Conservation (phyloP, 64 coral and sea anemone species). For the Stylophora pistillata region DNA sequence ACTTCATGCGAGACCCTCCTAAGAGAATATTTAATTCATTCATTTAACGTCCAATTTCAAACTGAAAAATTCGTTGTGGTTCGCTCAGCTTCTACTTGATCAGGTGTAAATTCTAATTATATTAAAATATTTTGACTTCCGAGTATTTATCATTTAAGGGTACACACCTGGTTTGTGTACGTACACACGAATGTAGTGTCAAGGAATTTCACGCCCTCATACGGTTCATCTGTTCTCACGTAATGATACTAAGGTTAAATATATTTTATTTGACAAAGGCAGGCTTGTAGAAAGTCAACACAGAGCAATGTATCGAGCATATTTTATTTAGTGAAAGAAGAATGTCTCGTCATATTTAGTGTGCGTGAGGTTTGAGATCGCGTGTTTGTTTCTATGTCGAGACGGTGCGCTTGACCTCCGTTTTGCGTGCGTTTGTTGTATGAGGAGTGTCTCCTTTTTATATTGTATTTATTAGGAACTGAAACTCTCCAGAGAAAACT, state of each 20-base stretch:
- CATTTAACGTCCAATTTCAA: background rate
- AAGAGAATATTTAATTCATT: background rate
- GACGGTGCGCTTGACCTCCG: conserved; percentile 14
- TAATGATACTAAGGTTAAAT: conserved; percentile 31
- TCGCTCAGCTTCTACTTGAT: background rate
- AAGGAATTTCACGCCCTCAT: conserved; percentile 33
- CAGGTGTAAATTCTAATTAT: conserved; percentile 37
- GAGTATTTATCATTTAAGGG: conserved; percentile 13
- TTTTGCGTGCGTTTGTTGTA: conserved; percentile 32
- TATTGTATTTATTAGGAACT: conserved; percentile 32
- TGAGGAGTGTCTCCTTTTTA: background rate
- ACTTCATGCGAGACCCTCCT: background rate
- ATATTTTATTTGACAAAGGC: background rate
- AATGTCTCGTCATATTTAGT: background rate
- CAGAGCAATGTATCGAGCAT: background rate
- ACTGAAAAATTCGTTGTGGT: background rate
- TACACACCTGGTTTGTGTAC: conserved; percentile 15
- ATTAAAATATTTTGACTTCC: conserved; percentile 46
- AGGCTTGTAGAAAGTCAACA: background rate
- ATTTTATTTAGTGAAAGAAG: conserved; percentile 6
- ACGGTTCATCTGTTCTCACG: conserved; percentile 44
- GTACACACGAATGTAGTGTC: conserved; percentile 35
- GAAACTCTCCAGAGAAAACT: conserved; percentile 58
- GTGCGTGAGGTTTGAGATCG: background rate
- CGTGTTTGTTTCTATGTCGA: conserved; percentile 17